Base-by-base conservation (phyloP, 2,888 invertebrate genomes). In the Julus scanicus region DNA sequence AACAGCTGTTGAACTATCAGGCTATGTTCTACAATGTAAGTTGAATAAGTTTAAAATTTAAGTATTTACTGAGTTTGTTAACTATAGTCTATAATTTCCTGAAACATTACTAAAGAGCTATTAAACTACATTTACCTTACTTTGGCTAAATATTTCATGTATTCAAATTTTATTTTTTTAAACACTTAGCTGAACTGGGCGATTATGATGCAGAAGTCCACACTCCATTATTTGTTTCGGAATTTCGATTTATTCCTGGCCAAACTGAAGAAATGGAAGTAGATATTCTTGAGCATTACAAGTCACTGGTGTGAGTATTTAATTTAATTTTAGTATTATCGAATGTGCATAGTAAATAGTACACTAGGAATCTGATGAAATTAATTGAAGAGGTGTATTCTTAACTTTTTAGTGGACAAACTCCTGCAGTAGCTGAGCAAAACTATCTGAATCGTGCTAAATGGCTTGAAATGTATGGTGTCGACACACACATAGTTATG, bases 391-490 rank as follows among this genome's bases (percentile, higher is more conserved):
- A 44, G 8, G 8, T 44, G 8, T 48, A n/a, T 53, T 6, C 20
- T 88, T 40, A 4, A 13, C 9, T 49, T 90, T 91, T 71, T 90
- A 94, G 94, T 90, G 97, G 98, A 0, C 94, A 98, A 89, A 97
- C 96, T 44, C 99, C 99, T 17, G 99, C 99, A 0, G 97, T 97
- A 92, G 98, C 99, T 71, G 99, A 99, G 93, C 95, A 97, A 86
- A 96, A 96, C 91, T 99, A 97, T 93, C 93, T 99, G 88, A 97
- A 98, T 92, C 99, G 98, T 93, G 97, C 96, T 13, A 99, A 99
- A 93, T 98, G 97, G 97, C 93, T 99, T 90, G 99, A 99, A 93
- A 97, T 98, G 97, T 99, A 99, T 93, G 99, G 99, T 89, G 99
- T 99, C 88, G 99, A 99, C 92, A 98, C 98, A 97, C 99, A 99